Percentiles rank a stretch among this genome's conserved stretches.
phyloP scores from a whole-genome alignment of 1,140 invertebrate species.

The Brachionus rubens region DNA sequence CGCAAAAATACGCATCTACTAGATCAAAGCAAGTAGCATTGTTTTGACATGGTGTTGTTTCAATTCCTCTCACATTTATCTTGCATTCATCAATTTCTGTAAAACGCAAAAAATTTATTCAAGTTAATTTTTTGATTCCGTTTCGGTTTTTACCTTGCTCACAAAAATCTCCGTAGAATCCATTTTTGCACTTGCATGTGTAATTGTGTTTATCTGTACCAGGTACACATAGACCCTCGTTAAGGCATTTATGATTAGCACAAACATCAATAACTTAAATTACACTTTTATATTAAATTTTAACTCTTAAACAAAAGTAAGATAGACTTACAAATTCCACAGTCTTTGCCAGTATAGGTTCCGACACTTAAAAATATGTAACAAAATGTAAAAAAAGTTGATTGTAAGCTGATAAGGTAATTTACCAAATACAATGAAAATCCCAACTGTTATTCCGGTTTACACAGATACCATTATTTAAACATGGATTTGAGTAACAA shows the following conservation, averaged over 20 bases:
- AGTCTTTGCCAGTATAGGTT: constrained; percentile 39
- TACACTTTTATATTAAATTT: neutral
- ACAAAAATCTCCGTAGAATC: constrained; percentile 29
- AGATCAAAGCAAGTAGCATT: constrained; percentile 46
- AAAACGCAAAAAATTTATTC: neutral
- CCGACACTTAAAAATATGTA: neutral
- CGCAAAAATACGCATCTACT: constrained; percentile 59
- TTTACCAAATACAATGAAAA: constrained; percentile 19
- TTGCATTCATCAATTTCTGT: constrained; percentile 47
- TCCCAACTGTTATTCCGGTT: constrained; percentile 43
- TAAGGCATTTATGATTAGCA: constrained; percentile 6
- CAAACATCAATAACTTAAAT: constrained; percentile 44
- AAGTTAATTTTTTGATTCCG: neutral
- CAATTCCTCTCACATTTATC: neutral
- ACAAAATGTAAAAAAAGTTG: neutral
- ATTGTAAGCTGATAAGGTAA: neutral
- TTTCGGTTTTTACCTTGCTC: neutral
- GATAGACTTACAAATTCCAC: constrained; percentile 28
- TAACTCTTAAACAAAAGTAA: neutral
- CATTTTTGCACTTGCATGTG: constrained; percentile 36
- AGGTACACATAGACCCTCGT: constrained; percentile 20
- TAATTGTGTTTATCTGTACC: neutral
- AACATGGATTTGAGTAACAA: constrained; percentile 36
- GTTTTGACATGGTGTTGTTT: constrained; percentile 37
- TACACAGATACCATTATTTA: constrained; percentile 31